These are phyloP conservation scores for Subacronicta megacephala DNA, from an alignment of 2,888 invertebrate genomes.

Conservation along the genomic window DNA sequence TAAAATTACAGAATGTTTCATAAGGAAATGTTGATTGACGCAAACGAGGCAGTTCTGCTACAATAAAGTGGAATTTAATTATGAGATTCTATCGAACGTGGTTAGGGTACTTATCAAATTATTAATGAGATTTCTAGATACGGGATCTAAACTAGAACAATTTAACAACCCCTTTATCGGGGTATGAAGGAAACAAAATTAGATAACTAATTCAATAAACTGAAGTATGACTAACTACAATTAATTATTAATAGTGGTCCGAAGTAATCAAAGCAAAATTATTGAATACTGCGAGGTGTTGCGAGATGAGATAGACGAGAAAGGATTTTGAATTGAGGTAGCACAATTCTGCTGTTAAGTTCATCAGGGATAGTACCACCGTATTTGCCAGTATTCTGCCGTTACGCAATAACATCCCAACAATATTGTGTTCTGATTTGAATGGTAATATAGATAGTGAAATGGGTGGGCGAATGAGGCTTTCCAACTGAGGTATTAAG, in stretches of 20 bases:
- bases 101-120: background rate
- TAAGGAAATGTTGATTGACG: background rate
- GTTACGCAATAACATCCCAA: too few species aligned
- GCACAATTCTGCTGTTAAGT: too few species aligned
- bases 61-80: conserved; percentile 1
- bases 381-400: too few species aligned
- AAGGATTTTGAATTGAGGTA: too few species aligned
- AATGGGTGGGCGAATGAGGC: too few species aligned
- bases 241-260: background rate
- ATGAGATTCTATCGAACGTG: background rate
- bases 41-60: background rate
- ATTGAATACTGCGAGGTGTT: too few species aligned
- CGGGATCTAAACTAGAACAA: background rate
- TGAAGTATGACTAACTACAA: background rate
- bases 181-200: background rate
- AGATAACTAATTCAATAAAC: background rate
- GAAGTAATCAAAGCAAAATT: background rate
- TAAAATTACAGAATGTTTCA: background rate
- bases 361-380: too few species aligned
- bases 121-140: conserved; percentile 2
- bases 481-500: too few species aligned
- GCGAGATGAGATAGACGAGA: too few species aligned
- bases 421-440: too few species aligned
- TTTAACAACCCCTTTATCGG: background rate
- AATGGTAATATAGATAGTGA: too few species aligned